Conservation (phyloP, 2,113 vertebrate species). For the Bostrychus sinensis region DNA sequence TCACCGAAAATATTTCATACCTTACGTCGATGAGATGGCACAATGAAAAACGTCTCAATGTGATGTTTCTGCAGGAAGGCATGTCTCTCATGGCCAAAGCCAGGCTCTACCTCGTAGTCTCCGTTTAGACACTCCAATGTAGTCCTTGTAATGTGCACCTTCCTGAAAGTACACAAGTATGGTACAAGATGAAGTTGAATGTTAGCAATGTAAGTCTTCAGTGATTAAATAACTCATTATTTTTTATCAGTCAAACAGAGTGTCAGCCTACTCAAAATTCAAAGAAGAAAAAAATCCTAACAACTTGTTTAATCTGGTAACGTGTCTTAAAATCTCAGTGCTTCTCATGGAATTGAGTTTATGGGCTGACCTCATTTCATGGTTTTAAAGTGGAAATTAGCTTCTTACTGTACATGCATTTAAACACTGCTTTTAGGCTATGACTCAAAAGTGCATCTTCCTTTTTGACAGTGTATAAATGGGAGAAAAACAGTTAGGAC, state of each 20-base stretch:
- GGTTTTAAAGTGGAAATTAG: slow-evolving; percentile 52
- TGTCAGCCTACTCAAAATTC: slow-evolving; percentile 23
- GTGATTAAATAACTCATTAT: slow-evolving; percentile 51
- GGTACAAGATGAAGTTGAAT: slow-evolving; percentile 33
- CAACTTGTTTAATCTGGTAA: slow-evolving; percentile 42
- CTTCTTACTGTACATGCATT: slow-evolving; percentile 27
- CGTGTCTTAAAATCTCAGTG: slow-evolving; percentile 46
- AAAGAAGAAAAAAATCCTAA: slow-evolving; percentile 9
- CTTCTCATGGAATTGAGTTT: slow-evolving; percentile 37
- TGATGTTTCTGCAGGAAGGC: slow-evolving; percentile 93
- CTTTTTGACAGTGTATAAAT: background rate
- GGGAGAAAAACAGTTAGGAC: background rate
- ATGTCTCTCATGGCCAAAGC: slow-evolving; percentile 92
- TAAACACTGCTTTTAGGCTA: background rate
- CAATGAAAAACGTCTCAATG: slow-evolving; percentile 97
- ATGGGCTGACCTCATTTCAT: slow-evolving; percentile 35
- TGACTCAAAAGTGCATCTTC: background rate
- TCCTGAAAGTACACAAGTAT: slow-evolving; percentile 76
- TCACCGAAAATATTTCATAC: slow-evolving; percentile 64
- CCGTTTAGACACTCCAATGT: slow-evolving; percentile 96
- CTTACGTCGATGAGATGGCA: slow-evolving; percentile 96
- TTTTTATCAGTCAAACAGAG: slow-evolving; percentile 33
- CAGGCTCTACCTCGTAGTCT: slow-evolving; percentile 97
- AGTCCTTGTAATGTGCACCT: slow-evolving; percentile 96
- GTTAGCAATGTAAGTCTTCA: slow-evolving; percentile 8